phyloP scores from a whole-genome alignment of 1,140 invertebrate genomes.

The Matsumurasca onukii region DNA sequence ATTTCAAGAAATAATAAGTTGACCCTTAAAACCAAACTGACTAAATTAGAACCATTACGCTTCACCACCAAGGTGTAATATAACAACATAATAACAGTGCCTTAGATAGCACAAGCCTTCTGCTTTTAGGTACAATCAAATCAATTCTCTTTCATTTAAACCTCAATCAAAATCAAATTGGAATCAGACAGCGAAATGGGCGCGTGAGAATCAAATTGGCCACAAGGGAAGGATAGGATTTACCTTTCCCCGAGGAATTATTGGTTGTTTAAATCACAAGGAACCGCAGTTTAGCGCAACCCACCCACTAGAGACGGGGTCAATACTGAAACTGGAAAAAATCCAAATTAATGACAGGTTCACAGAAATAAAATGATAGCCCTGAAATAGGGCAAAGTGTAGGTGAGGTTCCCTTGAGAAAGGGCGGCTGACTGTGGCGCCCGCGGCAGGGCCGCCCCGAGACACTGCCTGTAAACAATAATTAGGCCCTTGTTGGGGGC shows the following conservation, averaged over 20 bases:
- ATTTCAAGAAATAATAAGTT: too few species aligned
- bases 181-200: too few species aligned
- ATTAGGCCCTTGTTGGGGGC: constrained; percentile 10
- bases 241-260: background rate
- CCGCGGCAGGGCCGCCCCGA: background rate
- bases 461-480: constrained; percentile 18
- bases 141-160: too few species aligned
- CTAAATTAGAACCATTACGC: too few species aligned
- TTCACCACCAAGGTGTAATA: too few species aligned
- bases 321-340: constrained; percentile 17
- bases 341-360: constrained; percentile 27
- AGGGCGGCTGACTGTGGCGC: constrained; percentile 19
- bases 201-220: too few species aligned
- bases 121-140: too few species aligned
- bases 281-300: background rate
- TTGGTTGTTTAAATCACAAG: background rate
- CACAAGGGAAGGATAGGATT: too few species aligned
- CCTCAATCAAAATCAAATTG: too few species aligned
- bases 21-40: too few species aligned
- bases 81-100: too few species aligned
- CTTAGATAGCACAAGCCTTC: too few species aligned
- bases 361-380: constrained; percentile 26
- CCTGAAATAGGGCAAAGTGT: constrained; percentile 22
- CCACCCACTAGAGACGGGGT: background rate
- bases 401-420: constrained; percentile 15